Conservation (phyloP, 1,140 invertebrate genomes). For the Drosophila willistoni region DNA sequence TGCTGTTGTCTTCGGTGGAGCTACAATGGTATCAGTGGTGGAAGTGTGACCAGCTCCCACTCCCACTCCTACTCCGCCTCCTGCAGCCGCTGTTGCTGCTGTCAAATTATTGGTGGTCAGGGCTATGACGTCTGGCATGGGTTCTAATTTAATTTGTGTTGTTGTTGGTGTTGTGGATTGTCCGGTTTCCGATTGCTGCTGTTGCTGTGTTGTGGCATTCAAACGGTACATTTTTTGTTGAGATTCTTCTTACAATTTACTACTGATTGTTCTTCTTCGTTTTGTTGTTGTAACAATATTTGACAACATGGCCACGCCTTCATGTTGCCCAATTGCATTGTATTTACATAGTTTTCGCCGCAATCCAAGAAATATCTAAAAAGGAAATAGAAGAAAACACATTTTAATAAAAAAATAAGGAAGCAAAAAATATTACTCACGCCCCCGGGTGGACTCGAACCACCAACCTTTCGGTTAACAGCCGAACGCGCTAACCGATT, state of each 20-base stretch:
- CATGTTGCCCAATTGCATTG: slow-evolving; percentile 65
- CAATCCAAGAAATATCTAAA: slow-evolving; percentile 9
- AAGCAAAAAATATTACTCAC: slow-evolving; percentile 28
- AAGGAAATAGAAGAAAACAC: slow-evolving; percentile 1
- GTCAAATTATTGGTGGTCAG: slow-evolving; percentile 39
- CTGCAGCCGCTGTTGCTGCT: slow-evolving; percentile 3
- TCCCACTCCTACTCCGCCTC: slow-evolving; percentile 15
- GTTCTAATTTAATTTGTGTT: slow-evolving; percentile 76
- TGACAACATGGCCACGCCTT: slow-evolving; percentile 70
- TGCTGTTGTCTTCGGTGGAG: slow-evolving; percentile 30
- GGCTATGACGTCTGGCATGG: slow-evolving; percentile 72
- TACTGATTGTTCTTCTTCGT: slow-evolving; percentile 45
- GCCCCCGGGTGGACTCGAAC: slow-evolving; percentile 92
- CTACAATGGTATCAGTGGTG: slow-evolving; percentile 2
- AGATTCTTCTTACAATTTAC: slow-evolving; percentile 42
- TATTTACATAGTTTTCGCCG: slow-evolving; percentile 60
- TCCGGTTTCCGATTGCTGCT: slow-evolving; percentile 40
- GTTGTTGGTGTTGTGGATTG: slow-evolving; percentile 59
- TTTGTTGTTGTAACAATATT: slow-evolving; percentile 39
- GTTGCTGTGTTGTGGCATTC: slow-evolving; percentile 68
- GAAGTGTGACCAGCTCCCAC: background rate
- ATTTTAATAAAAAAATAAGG: slow-evolving; percentile 14
- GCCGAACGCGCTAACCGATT: slow-evolving; percentile 92
- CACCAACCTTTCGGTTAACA: slow-evolving; percentile 94
- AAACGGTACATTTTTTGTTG: slow-evolving; percentile 73